Evolutionary conservation across 64 coral and sea anemone species (phyloP).

Genomic region (Stichodactyla helianthus): DNA sequence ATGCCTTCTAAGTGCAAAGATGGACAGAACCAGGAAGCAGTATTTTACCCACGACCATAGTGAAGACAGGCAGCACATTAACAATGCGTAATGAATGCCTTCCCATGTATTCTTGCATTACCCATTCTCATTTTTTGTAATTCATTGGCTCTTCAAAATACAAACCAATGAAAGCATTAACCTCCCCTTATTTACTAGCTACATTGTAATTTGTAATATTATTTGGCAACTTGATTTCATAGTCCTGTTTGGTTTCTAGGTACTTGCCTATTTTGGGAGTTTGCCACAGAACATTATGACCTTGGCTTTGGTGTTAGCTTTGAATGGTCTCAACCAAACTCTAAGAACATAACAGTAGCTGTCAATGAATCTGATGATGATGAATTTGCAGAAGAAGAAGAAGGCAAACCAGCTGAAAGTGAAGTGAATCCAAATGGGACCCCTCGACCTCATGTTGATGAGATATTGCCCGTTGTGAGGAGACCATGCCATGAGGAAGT

Average conservation of each 20-base stretch:
- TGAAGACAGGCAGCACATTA: no score
- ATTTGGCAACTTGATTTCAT: background rate
- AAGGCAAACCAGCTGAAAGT: slow-evolving; percentile 45
- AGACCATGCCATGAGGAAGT: slow-evolving; percentile 98
- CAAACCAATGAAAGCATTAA: no score
- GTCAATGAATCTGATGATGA: slow-evolving; percentile 95
- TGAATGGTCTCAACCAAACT: slow-evolving; percentile 85
- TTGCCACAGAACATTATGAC: slow-evolving; percentile 93
- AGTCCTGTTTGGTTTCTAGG: slow-evolving; percentile 35
- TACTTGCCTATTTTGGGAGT: slow-evolving; percentile 97
- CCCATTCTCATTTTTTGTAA: no score
- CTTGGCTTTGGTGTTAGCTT: slow-evolving; percentile 94
- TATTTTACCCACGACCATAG: no score
- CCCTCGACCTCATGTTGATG: slow-evolving; percentile 60
- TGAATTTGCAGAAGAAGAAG: slow-evolving; percentile 66
- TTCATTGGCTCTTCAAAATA: no score
- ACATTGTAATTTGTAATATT: background rate
- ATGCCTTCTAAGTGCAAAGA: no score
- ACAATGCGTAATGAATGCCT: no score
- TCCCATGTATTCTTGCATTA: no score
- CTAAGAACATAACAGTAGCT: slow-evolving; percentile 86
- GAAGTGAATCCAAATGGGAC: slow-evolving; percentile 25
- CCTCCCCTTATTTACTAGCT: background rate
- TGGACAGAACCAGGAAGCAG: no score
- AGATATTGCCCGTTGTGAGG: slow-evolving; percentile 89